A percentile compares a stretch with the other conserved stretches of the same genome.
phyloP scores from a whole-genome alignment of 2,113 vertebrate species.

The Mohoua ochrocephala region DNA sequence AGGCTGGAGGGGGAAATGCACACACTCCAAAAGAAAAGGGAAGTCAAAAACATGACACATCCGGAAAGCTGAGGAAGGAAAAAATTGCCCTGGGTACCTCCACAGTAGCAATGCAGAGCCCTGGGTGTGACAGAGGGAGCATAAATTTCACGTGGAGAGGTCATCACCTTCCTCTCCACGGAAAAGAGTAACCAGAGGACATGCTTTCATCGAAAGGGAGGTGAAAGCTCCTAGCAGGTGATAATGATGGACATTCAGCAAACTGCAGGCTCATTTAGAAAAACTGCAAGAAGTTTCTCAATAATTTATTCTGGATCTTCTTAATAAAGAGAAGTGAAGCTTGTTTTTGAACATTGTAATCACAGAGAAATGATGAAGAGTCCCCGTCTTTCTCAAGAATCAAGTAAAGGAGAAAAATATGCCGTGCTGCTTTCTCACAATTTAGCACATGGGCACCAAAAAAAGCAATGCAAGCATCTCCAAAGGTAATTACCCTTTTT shows the following conservation, averaged over 20 bases:
- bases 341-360: not conserved
- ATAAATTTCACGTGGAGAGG: accelerated
- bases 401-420: not conserved
- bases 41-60: not conserved
- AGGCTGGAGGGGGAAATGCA: not conserved
- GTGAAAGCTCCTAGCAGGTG: not conserved
- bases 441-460: not conserved
- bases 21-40: not conserved
- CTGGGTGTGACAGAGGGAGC: not conserved
- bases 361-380: not conserved
- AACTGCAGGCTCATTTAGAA: not conserved
- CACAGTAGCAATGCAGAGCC: not conserved
- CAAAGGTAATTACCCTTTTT: not conserved
- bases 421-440: accelerated
- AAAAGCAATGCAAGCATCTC: not conserved
- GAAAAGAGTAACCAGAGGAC: not conserved
- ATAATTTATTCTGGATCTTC: not conserved
- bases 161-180: accelerated
- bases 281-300: not conserved
- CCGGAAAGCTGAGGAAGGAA: not conserved
- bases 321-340: not conserved
- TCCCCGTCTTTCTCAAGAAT: not conserved
- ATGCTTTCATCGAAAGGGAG: not conserved
- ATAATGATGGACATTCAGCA: not conserved
- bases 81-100: not conserved